These are phyloP conservation scores for Alexandromys fortis DNA, from an alignment of 2,113 vertebrate species.

Conservation along the genomic window DNA sequence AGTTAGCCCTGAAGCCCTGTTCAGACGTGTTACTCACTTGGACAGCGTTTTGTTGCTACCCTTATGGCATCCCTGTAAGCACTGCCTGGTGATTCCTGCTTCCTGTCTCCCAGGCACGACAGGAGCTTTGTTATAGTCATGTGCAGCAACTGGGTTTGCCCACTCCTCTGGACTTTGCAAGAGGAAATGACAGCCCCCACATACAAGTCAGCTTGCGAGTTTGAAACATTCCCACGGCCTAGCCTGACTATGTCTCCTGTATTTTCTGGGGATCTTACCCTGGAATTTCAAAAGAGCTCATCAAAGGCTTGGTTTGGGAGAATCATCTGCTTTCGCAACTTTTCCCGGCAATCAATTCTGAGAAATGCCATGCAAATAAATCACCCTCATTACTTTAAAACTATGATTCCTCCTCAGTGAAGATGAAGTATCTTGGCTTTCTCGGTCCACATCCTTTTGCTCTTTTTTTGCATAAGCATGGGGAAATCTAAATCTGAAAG, in stretches of 20 bases:
- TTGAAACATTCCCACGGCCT: not conserved
- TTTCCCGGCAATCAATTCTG: slow-evolving; percentile 16
- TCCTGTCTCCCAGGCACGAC: rapidly evolving
- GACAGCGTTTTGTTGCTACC: rapidly evolving
- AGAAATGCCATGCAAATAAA: slow-evolving; percentile 24
- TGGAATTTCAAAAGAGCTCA: not conserved
- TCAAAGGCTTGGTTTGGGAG: not conserved
- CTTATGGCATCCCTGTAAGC: not conserved
- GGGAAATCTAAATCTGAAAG: slow-evolving; percentile 47
- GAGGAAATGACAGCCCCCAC: not conserved
- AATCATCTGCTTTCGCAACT: not conserved
- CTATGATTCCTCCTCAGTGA: not conserved
- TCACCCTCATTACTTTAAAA: slow-evolving; percentile 1
- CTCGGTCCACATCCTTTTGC: not conserved
- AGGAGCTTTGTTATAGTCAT: not conserved
- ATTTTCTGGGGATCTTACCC: not conserved
- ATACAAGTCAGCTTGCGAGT: not conserved
- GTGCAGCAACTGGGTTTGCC: not conserved
- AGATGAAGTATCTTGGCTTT: slow-evolving; percentile 41
- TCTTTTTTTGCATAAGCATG: not conserved
- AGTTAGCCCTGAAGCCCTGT: not conserved
- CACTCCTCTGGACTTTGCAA: not conserved
- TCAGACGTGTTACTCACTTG: not conserved
- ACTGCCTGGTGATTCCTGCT: not conserved
- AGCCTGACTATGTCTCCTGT: not conserved